phyloP scores from a whole-genome alignment of 2,888 invertebrate species.

The Marasmarcha lunaedactyla region DNA sequence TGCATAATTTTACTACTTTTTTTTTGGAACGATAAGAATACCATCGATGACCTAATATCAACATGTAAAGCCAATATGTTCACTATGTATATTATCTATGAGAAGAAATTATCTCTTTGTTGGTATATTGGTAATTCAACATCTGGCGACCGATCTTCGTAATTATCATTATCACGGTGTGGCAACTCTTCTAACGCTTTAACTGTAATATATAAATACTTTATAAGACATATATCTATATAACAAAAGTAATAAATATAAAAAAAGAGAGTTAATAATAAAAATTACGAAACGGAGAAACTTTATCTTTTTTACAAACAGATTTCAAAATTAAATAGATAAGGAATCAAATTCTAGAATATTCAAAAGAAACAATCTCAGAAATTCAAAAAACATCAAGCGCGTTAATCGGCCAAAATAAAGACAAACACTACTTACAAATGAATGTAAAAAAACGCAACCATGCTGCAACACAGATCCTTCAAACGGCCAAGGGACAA shows the following conservation, averaged over 20 bases:
- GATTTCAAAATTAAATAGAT: too few species aligned
- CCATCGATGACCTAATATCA: too few species aligned
- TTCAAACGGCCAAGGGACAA: slow-evolving; percentile 33
- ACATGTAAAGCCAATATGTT: too few species aligned
- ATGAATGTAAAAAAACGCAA: slow-evolving; percentile 61
- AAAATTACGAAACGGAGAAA: slow-evolving; percentile 1
- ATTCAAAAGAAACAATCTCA: too few species aligned
- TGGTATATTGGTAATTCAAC: slow-evolving; percentile 86
- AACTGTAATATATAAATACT: slow-evolving; percentile 58
- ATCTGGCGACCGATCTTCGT: slow-evolving; percentile 81
- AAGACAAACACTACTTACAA: slow-evolving; percentile 56
- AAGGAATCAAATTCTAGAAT: too few species aligned
- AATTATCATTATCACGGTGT: slow-evolving; percentile 70
- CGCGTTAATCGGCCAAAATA: slow-evolving; percentile 19
- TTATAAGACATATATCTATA: slow-evolving; percentile 2
- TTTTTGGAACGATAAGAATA: too few species aligned
- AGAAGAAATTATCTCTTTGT: slow-evolving; percentile 87
- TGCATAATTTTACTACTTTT: too few species aligned
- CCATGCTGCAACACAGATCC: slow-evolving; percentile 53
- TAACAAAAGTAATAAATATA: slow-evolving; percentile 2
- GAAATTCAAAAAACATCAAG: slow-evolving; percentile 29
- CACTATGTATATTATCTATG: slow-evolving; percentile 29
- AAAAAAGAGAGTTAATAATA: slow-evolving; percentile 6
- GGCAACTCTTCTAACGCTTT: slow-evolving; percentile 84
- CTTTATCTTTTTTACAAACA: too few species aligned